Evolutionary conservation across 2,113 vertebrate species (phyloP).

Genomic region (Mystacornis crossleyi): DNA sequence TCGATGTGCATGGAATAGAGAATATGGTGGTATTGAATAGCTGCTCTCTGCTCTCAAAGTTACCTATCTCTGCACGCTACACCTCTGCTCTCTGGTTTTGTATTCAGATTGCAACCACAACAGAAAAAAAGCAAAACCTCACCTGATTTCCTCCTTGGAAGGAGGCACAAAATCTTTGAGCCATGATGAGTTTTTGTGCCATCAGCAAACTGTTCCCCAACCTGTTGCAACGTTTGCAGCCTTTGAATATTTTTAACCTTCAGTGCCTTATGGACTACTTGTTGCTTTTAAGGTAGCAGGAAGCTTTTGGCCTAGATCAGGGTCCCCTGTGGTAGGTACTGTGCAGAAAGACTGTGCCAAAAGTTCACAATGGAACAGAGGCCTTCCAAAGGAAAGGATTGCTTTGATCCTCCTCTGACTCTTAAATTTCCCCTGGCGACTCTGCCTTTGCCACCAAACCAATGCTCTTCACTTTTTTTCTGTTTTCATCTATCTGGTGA

Average conservation of each 20-base stretch:
- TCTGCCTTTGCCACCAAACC: background rate
- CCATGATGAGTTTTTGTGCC: background rate
- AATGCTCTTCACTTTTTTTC: background rate
- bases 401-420: background rate
- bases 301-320: background rate
- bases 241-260: background rate
- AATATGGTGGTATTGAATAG: background rate
- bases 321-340: background rate
- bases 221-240: background rate
- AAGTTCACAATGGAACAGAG: background rate
- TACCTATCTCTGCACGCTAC: background rate
- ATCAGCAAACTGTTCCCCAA: background rate
- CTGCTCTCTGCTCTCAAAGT: background rate
- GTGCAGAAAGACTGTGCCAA: background rate
- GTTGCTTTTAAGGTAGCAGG: background rate
- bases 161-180: background rate
- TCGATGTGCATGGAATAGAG: accelerated
- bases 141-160: background rate
- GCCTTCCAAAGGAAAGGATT: background rate
- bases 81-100: background rate
- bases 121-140: background rate
- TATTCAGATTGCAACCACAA: background rate
- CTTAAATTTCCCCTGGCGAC: background rate
- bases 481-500: background rate
- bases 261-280: background rate